Evolutionary conservation across 2,113 vertebrate species (phyloP).

Genomic region (Aplodontia rufa): DNA sequence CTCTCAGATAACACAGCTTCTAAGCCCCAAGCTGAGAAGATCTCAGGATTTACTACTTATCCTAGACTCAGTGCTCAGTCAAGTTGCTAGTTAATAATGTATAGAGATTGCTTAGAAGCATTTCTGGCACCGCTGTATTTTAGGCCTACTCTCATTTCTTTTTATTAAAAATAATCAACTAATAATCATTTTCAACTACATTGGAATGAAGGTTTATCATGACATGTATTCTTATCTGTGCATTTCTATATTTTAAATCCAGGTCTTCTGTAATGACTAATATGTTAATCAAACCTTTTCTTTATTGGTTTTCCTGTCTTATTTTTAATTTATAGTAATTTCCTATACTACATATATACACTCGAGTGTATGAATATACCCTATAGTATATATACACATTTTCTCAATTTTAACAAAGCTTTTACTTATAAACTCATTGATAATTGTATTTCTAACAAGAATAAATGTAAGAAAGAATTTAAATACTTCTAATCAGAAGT

Average conservation of each 20-base stretch:
- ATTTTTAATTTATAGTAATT: constrained; percentile 14
- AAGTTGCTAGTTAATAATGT: background rate
- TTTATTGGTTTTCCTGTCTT: background rate
- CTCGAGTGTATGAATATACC: background rate
- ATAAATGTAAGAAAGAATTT: background rate
- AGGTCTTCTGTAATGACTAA: background rate
- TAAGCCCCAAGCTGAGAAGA: background rate
- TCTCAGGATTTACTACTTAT: background rate
- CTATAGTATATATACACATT: background rate
- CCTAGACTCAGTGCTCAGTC: background rate
- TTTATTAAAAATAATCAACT: background rate
- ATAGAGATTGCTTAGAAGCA: background rate
- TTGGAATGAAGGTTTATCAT: background rate
- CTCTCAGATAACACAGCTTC: background rate
- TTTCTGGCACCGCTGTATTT: background rate
- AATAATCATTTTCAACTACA: background rate
- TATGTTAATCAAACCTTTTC: background rate
- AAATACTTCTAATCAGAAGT: background rate
- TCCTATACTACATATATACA: background rate
- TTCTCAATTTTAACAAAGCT: background rate
- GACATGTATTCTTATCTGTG: constrained; percentile 15
- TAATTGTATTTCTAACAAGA: background rate
- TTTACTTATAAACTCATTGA: background rate
- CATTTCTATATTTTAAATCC: background rate
- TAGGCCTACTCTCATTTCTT: background rate